phyloP scores from a whole-genome alignment of 2,888 invertebrate genomes.

The Empis livida region DNA sequence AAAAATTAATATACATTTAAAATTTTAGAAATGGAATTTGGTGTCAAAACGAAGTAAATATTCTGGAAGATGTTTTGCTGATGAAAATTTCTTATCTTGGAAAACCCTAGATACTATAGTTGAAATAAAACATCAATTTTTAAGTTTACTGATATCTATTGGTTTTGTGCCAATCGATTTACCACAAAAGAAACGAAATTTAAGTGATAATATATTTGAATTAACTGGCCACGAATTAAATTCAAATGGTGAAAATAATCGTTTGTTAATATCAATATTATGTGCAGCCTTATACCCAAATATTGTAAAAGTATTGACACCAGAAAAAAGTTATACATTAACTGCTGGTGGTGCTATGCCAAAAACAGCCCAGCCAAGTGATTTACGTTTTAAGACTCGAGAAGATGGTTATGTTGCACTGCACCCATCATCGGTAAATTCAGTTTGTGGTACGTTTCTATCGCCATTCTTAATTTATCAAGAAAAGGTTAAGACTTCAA shows the following conservation, averaged over 20 bases:
- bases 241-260: constrained; percentile 58
- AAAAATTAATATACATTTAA: not conserved
- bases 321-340: constrained; percentile 61
- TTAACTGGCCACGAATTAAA: constrained; percentile 55
- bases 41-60: constrained; percentile 51
- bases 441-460: constrained; percentile 47
- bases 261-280: constrained; percentile 66
- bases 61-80: constrained; percentile 66
- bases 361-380: constrained; percentile 52
- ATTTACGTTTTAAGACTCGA: constrained; percentile 60
- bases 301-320: constrained; percentile 67
- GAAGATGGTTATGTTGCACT: constrained; percentile 58
- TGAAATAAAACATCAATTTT: constrained; percentile 72
- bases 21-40: constrained; percentile 50
- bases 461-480: constrained; percentile 71
- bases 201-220: constrained; percentile 49
- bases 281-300: constrained; percentile 91
- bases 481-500: constrained; percentile 69
- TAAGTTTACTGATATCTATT: constrained; percentile 61
- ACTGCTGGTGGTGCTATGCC: constrained; percentile 64
- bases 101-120: constrained; percentile 72
- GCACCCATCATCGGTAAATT: constrained; percentile 68
- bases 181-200: constrained; percentile 34
- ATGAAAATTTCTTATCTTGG: constrained; percentile 69
- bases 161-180: constrained; percentile 63